phyloP scores from a whole-genome alignment of 2,113 vertebrate genomes.

The Ibidorhyncha struthersii region DNA sequence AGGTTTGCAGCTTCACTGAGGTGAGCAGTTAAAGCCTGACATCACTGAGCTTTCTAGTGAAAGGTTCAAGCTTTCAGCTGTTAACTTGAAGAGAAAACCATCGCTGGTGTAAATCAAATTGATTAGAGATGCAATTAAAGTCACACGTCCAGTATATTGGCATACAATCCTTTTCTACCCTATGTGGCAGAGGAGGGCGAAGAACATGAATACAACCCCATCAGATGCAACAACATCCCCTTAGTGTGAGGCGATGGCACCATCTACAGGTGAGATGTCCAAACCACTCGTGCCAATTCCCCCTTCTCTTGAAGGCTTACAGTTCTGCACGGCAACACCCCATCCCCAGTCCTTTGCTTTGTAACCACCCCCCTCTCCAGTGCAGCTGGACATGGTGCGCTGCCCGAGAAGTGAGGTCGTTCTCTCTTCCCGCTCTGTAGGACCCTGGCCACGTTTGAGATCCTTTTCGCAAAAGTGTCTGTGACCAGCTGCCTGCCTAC shows the following conservation, averaged over 20 bases:
- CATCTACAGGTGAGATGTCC: background rate
- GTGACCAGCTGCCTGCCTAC: background rate
- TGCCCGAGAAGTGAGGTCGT: accelerated
- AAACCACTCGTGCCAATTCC: accelerated
- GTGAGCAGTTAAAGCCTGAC: background rate
- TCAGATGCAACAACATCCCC: accelerated
- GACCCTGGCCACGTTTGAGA: background rate
- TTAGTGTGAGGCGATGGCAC: background rate
- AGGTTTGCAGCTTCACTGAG: background rate
- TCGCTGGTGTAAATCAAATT: background rate
- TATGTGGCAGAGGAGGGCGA: background rate
- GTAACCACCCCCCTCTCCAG: background rate
- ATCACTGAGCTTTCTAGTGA: background rate
- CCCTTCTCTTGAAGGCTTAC: background rate
- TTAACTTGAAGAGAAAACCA: background rate
- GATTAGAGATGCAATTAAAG: too few species aligned
- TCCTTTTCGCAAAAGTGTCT: background rate
- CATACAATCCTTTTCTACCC: background rate
- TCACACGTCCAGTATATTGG: background rate
- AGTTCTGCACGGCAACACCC: background rate
- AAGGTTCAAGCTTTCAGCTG: background rate
- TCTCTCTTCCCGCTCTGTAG: background rate
- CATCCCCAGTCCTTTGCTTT: background rate
- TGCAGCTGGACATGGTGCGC: background rate
- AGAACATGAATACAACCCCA: accelerated